phyloP scores from a whole-genome alignment of 1,140 invertebrate genomes.

The Meloidogyne hapla region DNA sequence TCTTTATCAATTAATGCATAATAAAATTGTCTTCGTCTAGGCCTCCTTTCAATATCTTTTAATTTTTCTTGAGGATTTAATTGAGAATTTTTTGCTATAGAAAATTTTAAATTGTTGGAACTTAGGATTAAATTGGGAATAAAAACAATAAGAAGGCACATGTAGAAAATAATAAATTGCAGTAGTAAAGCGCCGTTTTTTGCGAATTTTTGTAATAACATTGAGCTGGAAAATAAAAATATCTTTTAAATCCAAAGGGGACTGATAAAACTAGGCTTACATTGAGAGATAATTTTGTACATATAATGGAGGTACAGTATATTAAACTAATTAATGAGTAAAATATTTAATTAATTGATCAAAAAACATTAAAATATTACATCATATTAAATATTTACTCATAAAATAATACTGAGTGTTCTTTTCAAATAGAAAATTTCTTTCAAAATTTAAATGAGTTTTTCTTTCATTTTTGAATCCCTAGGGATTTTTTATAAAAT shows the following conservation, averaged over 20 bases:
- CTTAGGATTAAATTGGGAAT: not conserved
- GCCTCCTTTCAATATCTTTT: not conserved
- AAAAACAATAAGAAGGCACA: constrained; percentile 8
- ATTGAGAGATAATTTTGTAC: no score
- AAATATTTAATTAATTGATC: no score
- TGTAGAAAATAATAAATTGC: not conserved
- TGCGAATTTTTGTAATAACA: not conserved
- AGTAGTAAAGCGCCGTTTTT: not conserved
- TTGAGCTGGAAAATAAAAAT: not conserved
- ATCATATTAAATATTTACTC: not conserved
- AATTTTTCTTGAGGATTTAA: not conserved
- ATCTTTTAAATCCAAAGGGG: no score
- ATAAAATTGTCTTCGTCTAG: constrained; percentile 5
- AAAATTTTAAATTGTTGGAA: not conserved
- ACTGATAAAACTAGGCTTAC: no score
- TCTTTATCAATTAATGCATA: constrained; percentile 10
- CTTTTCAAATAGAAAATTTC: not conserved
- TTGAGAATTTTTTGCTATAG: not conserved
- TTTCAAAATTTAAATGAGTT: not conserved
- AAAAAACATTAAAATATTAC: no score
- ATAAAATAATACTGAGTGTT: not conserved
- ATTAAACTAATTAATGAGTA: no score
- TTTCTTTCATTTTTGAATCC: not conserved
- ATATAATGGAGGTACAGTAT: no score
- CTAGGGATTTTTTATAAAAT: not conserved